Percentiles rank a stretch among this genome's conserved stretches.
These are phyloP conservation scores for Sphaeramia orbicularis DNA, from an alignment of 2,797 vertebrate genomes.

Conservation along the genomic window DNA sequence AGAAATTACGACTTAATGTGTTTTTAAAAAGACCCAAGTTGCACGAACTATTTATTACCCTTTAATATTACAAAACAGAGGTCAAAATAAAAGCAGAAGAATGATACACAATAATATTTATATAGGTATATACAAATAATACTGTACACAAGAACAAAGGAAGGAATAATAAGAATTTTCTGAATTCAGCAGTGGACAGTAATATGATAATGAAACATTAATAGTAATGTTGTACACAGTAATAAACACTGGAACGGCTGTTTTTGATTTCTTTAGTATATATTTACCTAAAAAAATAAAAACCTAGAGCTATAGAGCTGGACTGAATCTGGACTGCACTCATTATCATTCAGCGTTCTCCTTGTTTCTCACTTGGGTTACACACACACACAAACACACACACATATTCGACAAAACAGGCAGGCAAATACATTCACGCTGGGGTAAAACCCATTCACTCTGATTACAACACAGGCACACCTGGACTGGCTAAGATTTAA, in stretches of 20 bases:
- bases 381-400: constrained; percentile 21
- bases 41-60: constrained; percentile 33
- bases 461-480: constrained; percentile 74
- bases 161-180: constrained; percentile 39
- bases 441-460: constrained; percentile 64
- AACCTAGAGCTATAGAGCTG: constrained; percentile 44
- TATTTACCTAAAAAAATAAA: constrained; percentile 30
- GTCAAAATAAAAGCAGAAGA: constrained; percentile 28
- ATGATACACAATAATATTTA: constrained; percentile 77
- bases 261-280: constrained; percentile 13
- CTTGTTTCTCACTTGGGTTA: constrained; percentile 7
- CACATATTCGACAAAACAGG: constrained; percentile 11
- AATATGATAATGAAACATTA: constrained; percentile 52
- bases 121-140: constrained; percentile 81
- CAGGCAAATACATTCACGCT: constrained; percentile 75
- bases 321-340: constrained; percentile 73
- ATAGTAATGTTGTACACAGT: constrained; percentile 12
- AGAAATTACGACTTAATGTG: neutral
- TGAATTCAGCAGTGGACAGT: constrained; percentile 44
- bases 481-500: constrained; percentile 76
- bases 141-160: constrained; percentile 80
- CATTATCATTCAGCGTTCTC: constrained; percentile 31
- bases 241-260: constrained; percentile 42
- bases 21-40: constrained; percentile 17
- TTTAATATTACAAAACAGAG: constrained; percentile 59